Base-by-base conservation (phyloP, 2,888 invertebrate species). In the Gymnoscelis rufifasciata region DNA sequence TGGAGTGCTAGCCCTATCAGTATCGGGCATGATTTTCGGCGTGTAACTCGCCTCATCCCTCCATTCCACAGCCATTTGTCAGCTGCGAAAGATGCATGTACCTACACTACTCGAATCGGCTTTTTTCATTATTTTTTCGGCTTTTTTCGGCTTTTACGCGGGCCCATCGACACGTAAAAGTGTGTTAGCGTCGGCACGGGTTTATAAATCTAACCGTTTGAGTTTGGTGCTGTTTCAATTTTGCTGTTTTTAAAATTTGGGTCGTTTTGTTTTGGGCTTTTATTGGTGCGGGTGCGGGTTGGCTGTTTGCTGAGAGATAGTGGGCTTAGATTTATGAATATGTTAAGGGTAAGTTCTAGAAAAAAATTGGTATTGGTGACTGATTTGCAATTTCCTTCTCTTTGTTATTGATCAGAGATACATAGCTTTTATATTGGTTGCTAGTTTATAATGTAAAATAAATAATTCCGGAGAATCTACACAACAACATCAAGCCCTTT, bases 131-230 rank as follows among this genome's bases (percentile, higher is more conserved):
- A 73, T 76, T 78, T 81, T 78, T 71, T 61, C 60, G 67, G 68
- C 27, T 36, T 51, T 55, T 52, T 59, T 59, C 59, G 55, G 87
- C 87, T 88, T 87, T 88, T 83, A 87, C 84, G 79, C 69, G 78
- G 71, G 78, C 76, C 82, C 84, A 86, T 83, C 83, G 87, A 87
- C 87, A 87, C 83, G 84, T 74, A 78, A 83, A 84, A 87, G 83
- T 86, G 86, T 87, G 87, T 87, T 87, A 86, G 81, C 78, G 78
- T 76, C 78, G 68, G 67, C 67, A 62, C 68, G 59, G 74, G 80
- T 86, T 79, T 83, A 83, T 87, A 83, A 84, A 88, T 83, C 81
- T 74, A 69, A 69, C 59, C 60, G 67, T 63, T 55, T 66, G 64
- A 62, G 54, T 67, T 75, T 72, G 70, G 63, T 48, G 39, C 36